A percentile compares a stretch with the other conserved stretches of the same genome.
phyloP scores from a whole-genome alignment of 2,113 vertebrate genomes.

The Salvator merianae region DNA sequence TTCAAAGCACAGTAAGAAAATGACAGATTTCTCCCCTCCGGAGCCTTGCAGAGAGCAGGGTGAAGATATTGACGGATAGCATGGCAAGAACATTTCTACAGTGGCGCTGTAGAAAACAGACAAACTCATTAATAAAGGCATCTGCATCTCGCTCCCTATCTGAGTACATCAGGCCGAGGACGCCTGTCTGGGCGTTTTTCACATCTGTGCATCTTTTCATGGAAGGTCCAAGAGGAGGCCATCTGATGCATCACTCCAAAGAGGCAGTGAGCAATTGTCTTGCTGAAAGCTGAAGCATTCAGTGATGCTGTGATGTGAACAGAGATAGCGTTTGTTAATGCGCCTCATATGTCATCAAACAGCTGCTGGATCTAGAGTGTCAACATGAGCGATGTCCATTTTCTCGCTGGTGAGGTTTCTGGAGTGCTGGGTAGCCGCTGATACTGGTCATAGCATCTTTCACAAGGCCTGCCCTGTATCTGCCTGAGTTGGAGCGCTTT shows the following conservation, averaged over 20 bases:
- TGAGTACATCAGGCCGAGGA: not conserved
- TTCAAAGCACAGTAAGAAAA: too few relatives aligned
- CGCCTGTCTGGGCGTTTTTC: constrained; percentile 1
- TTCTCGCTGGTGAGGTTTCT: not conserved
- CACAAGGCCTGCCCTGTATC: not conserved
- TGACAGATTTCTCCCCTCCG: too few relatives aligned
- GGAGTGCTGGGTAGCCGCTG: not conserved
- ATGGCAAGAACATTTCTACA: not conserved
- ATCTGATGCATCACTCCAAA: not conserved
- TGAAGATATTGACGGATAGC: not conserved
- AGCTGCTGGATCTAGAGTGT: not conserved
- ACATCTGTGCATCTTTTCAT: not conserved
- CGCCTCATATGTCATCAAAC: not conserved
- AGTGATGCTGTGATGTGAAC: not conserved
- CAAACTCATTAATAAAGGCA: constrained; percentile 8
- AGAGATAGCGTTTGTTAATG: not conserved
- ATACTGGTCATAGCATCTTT: not conserved
- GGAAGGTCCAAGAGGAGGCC: not conserved
- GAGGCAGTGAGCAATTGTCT: not conserved
- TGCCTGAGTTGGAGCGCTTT: not conserved
- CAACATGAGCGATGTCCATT: not conserved
- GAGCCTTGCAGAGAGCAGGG: too few relatives aligned
- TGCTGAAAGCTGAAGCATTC: not conserved
- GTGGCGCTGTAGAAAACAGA: not conserved
- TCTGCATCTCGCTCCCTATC: not conserved